Conservation (phyloP, 2,113 vertebrate genomes). For the Gnathonemus echidnorhynchus region DNA sequence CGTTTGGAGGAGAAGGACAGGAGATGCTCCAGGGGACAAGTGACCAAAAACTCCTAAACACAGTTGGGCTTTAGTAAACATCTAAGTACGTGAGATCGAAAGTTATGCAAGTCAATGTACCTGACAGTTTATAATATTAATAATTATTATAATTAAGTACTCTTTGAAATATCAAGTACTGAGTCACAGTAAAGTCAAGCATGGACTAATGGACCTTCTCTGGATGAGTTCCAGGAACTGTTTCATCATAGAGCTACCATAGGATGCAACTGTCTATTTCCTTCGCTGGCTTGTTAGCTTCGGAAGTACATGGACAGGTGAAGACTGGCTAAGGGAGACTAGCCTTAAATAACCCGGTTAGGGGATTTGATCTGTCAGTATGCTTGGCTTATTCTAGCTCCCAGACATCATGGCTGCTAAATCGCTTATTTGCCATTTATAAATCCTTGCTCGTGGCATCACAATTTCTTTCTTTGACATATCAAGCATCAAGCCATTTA, state of each 20-base stretch:
- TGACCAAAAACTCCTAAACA: neutral
- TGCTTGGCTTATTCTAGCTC: neutral
- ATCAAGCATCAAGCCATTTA: neutral
- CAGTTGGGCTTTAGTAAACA: neutral
- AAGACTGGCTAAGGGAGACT: neutral
- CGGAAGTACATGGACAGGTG: neutral
- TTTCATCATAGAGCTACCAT: neutral
- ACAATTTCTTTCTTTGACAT: neutral
- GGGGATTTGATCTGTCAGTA: neutral
- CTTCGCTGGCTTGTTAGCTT: neutral
- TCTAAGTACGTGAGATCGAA: neutral
- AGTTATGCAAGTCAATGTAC: neutral
- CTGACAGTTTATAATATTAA: neutral
- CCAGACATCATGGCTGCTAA: neutral
- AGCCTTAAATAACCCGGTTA: neutral
- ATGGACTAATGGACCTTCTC: neutral
- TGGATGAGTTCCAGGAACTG: neutral
- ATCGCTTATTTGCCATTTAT: slow-evolving; percentile 2
- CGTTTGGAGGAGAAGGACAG: neutral
- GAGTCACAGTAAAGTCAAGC: neutral
- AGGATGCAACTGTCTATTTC: neutral
- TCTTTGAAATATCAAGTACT: neutral
- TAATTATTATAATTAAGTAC: neutral
- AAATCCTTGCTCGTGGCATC: neutral
- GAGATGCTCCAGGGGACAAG: neutral